A percentile compares a stretch with the other conserved stretches of the same genome.
Evolutionary conservation across 1,140 invertebrate genomes (phyloP).

Genomic region (Atta texana): DNA sequence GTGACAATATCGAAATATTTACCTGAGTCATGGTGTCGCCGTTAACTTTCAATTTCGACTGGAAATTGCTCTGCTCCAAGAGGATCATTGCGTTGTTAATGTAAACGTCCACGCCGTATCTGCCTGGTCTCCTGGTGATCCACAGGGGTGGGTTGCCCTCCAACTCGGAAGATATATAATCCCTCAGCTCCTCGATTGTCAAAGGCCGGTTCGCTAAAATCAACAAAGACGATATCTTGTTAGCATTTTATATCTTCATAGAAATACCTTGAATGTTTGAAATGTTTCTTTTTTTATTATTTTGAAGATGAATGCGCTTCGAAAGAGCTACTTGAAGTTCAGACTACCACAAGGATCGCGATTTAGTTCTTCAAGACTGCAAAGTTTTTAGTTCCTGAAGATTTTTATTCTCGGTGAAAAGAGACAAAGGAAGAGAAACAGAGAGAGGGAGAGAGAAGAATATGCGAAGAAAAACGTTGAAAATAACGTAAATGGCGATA

Average conservation of each 20-base stretch:
- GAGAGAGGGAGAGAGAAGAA: background rate
- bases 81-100: conserved; percentile 93
- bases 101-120: conserved; percentile 89
- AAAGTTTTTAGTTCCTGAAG: conserved; percentile 36
- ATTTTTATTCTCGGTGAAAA: conserved; percentile 52
- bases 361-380: conserved; percentile 28
- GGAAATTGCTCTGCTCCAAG: conserved; percentile 90
- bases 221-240: conserved; percentile 63
- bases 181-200: conserved; percentile 89
- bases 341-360: conserved; percentile 6
- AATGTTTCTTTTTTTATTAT: conserved; percentile 25
- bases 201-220: conserved; percentile 90
- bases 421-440: background rate
- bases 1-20: conserved; percentile 68
- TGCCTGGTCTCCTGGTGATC: conserved; percentile 89
- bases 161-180: conserved; percentile 90
- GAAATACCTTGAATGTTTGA: conserved; percentile 16
- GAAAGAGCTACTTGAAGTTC: conserved; percentile 39
- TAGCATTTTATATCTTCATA: conserved; percentile 1
- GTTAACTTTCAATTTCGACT: conserved; percentile 80
- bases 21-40: conserved; percentile 90
- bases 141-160: conserved; percentile 93
- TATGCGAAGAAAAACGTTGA: background rate
- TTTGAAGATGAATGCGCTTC: background rate
- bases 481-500: conserved; percentile 43